Percentiles rank a stretch among this genome's conserved stretches.
These are phyloP conservation scores for Anniella stebbinsi DNA, from an alignment of 2,797 vertebrate genomes.

Conservation along the genomic window DNA sequence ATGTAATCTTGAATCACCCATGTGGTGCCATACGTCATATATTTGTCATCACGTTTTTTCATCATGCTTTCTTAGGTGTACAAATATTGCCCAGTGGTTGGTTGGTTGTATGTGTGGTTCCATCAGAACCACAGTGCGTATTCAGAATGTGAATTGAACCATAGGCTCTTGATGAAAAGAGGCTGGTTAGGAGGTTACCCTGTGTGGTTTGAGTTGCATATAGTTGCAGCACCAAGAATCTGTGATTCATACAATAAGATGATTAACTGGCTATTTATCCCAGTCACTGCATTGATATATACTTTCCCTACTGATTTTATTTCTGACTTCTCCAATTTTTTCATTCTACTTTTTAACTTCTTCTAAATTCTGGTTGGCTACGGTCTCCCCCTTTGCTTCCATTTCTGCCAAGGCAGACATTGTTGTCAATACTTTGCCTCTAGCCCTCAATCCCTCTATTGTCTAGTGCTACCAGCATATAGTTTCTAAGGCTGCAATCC, in stretches of 20 bases:
- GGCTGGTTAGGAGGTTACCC: background rate
- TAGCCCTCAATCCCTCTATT: background rate
- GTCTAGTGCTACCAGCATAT: background rate
- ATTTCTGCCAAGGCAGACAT: background rate
- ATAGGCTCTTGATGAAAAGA: background rate
- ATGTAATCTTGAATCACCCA: background rate
- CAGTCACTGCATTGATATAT: background rate
- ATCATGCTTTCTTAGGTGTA: accelerated
- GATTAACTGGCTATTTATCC: conserved; percentile 11
- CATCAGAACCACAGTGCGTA: background rate
- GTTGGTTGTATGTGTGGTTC: background rate
- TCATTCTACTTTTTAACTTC: background rate
- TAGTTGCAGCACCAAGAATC: background rate
- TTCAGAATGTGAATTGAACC: accelerated
- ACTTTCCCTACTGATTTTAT: background rate
- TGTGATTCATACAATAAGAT: conserved; percentile 24
- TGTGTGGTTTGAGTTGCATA: background rate
- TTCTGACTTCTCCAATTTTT: background rate
- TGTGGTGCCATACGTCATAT: accelerated
- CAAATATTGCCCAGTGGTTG: background rate
- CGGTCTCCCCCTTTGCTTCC: background rate
- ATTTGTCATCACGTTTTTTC: accelerated
- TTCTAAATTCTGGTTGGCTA: background rate
- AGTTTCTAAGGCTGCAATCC: background rate
- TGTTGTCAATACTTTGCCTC: background rate